Base-by-base conservation (phyloP, 1,140 invertebrate species). In the Sminthurides bifidus region DNA sequence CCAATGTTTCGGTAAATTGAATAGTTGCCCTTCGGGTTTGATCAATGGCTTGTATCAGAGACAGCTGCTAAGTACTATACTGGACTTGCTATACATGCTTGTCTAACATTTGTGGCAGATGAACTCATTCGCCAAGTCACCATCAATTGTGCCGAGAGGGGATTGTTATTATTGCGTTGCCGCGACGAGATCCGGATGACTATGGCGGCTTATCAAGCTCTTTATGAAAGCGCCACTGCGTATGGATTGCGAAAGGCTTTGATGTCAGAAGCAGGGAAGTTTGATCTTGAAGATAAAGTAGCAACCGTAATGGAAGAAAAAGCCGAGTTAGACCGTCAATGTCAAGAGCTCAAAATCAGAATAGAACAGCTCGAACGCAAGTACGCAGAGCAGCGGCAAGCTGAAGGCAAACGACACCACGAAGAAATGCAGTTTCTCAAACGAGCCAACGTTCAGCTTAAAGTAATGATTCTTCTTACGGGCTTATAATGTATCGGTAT, bases 211-310 rank as follows among this genome's bases (percentile, higher is more conserved):
- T 98, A 95, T 68, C 81, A 82, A 78, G 88, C 87, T 0, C 76
- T 98, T 0, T 96, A 98, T 70, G 94, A 96, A 71, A 96, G 91
- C 71, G 92, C 92, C 54, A 89, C 96, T 50, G 92, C 92, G 4
- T 98, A 96, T 71, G 94, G 94, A 27, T 91, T 98, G 79, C 80
- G 94, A 40, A 98, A 98, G 77, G 91, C 93, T n/a, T 72, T 96
- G 1, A 52, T 61, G 73, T 72, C 79, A 50, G 76, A 79, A 68
- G 73, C 83, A 74, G 82, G 82, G 1, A 86, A 85, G 67, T 75
- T 79, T 52, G 81, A 87, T 62, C 75, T 85, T 63, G 79, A 80
- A 63, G 73, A 74, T 31, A 67, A 75, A 66, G 78, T 80, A 23
- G 65, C 71, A 38, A 74, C 79, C 49, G 71, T 91, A 23, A 78